Evolutionary conservation across 2,888 invertebrate genomes (phyloP), one percentile per base, ranked within the genome.

Genomic region (Thymelicus lineola): DNA sequence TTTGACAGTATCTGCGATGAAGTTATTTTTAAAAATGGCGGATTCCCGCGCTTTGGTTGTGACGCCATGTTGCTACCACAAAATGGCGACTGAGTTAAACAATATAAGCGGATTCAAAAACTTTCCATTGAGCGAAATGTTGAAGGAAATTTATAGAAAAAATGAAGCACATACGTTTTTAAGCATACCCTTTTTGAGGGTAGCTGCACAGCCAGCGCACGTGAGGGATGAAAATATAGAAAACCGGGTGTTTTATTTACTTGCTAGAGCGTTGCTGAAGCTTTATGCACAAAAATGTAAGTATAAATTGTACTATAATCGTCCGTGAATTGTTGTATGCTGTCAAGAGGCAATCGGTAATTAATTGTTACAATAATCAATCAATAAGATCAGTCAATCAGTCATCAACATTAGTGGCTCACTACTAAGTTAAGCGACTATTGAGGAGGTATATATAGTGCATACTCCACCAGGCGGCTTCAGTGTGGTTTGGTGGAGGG

Each of bases 1-100:
- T 89, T 91, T 97, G 69, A 96, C 96, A 53, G 91, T 96, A 28
- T 94, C 94, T 67, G 95, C 96, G 9, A 94, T 97, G 62, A 93
- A 95, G 77, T 86, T 97, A 75, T 97, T 96, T 86, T 80, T 94
- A 53, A 87, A 94, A 77, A 94, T 96, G 83, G 80, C 90, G 7
- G 84, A 87, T 46, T 95, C 95, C 0, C 93, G 89, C 72, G 86
- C 94, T 15, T 82, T 97, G 28, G 92, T 96, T 58, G 89, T 97
- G 14, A 95, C 97, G 94, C 96, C 97, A 5, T 97, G 97, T 80
- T 97, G 97, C 81, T 97, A 97, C 79, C 97, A 97, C 82, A 96
- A 96, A 86, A 93, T 97, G 83, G 46, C 62, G 20, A 61, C 46
- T 17, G 76, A 77, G 17, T 38, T 61, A 38, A 75, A 75, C 84